phyloP scores from a whole-genome alignment of 2,113 vertebrate genomes.

The Pedetes capensis region DNA sequence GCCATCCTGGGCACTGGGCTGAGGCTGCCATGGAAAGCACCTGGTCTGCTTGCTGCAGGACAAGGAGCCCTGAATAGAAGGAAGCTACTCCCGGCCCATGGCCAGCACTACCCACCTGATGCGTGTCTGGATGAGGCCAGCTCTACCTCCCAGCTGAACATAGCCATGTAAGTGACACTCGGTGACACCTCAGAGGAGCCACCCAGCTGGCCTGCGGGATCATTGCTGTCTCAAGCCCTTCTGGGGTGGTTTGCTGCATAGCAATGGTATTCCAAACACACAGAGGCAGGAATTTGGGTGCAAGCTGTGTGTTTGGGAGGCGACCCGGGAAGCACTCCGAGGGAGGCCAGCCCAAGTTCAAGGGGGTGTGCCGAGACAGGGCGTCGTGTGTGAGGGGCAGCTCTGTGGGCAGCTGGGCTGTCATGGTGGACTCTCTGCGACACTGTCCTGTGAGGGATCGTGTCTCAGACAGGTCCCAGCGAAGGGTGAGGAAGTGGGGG shows the following conservation, averaged over 20 bases:
- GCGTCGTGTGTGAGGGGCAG: no score
- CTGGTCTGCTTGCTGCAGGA: not conserved
- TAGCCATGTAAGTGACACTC: not conserved
- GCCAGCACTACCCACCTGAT: accelerated
- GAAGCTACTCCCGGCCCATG: not conserved
- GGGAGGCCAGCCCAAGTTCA: no score
- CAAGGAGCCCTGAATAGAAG: not conserved
- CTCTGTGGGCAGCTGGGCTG: no score
- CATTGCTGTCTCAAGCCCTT: not conserved
- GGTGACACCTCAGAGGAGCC: not conserved
- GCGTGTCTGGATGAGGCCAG: accelerated
- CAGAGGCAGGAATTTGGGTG: not conserved
- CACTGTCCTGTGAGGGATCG: not conserved
- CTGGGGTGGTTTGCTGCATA: not conserved
- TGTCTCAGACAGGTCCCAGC: not conserved
- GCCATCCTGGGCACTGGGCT: not conserved
- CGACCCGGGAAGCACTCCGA: not conserved
- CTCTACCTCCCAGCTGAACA: not conserved
- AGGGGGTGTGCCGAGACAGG: not conserved
- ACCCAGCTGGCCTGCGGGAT: not conserved
- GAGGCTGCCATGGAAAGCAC: not conserved
- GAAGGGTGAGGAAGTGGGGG: not conserved
- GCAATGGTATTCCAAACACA: not conserved
- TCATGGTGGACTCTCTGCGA: not conserved
- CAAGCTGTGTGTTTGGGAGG: not conserved